A percentile compares a stretch with the other conserved stretches of the same genome.
Evolutionary conservation across 37 sponge, comb jelly and placozoan genomes (phyloP).

Genomic region (Crambe crambe): DNA sequence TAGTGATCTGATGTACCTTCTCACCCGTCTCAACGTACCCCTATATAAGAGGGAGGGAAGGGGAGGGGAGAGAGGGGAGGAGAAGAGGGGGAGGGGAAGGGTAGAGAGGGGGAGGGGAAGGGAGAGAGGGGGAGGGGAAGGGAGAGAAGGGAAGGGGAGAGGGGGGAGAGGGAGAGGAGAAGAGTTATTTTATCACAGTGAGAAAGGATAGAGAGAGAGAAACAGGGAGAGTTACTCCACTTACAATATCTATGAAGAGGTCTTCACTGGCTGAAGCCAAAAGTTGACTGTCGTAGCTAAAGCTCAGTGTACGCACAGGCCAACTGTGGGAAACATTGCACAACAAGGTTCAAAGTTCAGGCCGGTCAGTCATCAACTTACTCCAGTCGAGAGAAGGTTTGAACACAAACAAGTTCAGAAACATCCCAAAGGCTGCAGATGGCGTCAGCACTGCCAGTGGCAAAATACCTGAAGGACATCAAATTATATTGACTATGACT

Average conservation of each 20-base stretch:
- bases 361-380: constrained; percentile 34
- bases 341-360: too few species aligned
- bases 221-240: too few species aligned
- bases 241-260: constrained; percentile 93
- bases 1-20: constrained; percentile 76
- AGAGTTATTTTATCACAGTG: too few species aligned
- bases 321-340: constrained; percentile 60
- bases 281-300: constrained; percentile 90
- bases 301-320: constrained; percentile 97
- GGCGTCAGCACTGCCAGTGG: constrained; percentile 98
- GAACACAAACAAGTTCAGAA: constrained; percentile 85
- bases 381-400: constrained; percentile 94
- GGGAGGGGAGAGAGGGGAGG: too few species aligned
- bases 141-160: too few species aligned
- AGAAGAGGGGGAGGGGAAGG: too few species aligned
- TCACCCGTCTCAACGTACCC: constrained; percentile 86
- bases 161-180: too few species aligned
- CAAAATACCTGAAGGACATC: constrained; percentile 79
- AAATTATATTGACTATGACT: neutral
- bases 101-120: too few species aligned
- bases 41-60: constrained; percentile 37
- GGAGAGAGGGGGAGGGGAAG: too few species aligned
- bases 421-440: constrained; percentile 93
- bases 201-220: too few species aligned
- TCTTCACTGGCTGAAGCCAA: constrained; percentile 95